A percentile compares a stretch with the other conserved stretches of the same genome.
phyloP scores from a whole-genome alignment of 2,797 vertebrate genomes.

The Phoeniculus purpureus region DNA sequence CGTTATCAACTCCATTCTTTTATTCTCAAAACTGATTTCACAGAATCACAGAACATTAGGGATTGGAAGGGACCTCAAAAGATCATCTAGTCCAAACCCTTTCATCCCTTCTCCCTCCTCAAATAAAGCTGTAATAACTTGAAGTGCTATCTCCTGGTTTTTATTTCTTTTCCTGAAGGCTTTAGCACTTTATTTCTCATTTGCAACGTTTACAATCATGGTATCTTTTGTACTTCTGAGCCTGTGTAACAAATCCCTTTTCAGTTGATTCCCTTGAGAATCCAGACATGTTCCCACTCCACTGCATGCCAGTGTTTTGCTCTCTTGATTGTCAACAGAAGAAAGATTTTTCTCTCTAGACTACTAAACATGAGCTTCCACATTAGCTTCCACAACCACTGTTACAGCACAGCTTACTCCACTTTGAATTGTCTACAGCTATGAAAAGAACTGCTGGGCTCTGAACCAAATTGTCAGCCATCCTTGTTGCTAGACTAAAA shows the following conservation, averaged over 20 bases:
- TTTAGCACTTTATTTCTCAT: background rate
- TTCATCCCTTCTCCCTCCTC: background rate
- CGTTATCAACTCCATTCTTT: background rate
- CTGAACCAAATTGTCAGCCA: background rate
- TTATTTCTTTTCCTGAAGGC: background rate
- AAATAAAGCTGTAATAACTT: background rate
- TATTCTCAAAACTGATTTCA: background rate
- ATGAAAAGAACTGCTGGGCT: conserved; percentile 21
- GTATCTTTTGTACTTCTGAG: background rate
- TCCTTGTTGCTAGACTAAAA: background rate
- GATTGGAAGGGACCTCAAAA: no score
- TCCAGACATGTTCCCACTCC: background rate
- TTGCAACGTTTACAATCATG: background rate
- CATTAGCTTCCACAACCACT: background rate
- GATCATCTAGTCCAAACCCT: background rate
- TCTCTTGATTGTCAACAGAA: background rate
- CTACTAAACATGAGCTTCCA: conserved; percentile 9
- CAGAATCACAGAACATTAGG: no score
- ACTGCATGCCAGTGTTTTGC: background rate
- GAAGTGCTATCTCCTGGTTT: background rate
- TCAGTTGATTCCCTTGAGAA: conserved; percentile 6
- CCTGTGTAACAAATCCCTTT: background rate
- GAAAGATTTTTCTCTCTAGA: conserved; percentile 2
- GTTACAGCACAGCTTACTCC: background rate
- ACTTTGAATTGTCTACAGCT: background rate